Evolutionary conservation across 2,888 invertebrate genomes (phyloP), one percentile per base, ranked within the genome.

Genomic region (Coleophora deauratella): DNA sequence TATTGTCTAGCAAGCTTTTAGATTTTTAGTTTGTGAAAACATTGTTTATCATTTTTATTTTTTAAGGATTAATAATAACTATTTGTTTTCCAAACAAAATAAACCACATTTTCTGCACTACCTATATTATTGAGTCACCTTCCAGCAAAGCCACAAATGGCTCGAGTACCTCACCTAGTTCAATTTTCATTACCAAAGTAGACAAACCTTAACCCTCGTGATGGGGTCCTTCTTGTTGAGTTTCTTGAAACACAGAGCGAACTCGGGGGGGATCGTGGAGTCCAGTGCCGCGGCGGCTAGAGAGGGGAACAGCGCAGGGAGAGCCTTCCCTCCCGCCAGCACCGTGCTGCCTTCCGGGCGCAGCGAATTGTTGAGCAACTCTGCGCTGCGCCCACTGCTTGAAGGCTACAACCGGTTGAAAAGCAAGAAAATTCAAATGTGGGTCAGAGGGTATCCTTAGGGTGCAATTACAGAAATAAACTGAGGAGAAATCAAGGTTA

Each of bases 201-300:
- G n/a, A 21, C 21, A 21, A 50, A 94, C 96, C 88, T 97, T 98
- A 31, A 92, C 88, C 75, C 95, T 96, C 3, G 98, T 98, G 2
- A 93, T 91, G 0, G 93, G 89, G 85, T 97, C 97, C 66, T 95
- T 96, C 68, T 98, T 98, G 41, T 90, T 90, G 72, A 97, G 91
- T 73, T 96, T 97, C 54, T 95, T 93, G 42, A 97, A 80, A 37
- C 93, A 91, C 37, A 97, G 72, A 51, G 93, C 91, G 59, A 94
- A 92, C 62, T 92, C 92, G 1, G 91, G 84, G 61, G 91, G 91
- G 1, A 96, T 74, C 44, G 91, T 90, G n/a, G 90, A 74, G 40
- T 93, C 91, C 34, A 21, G 21, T 21, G 21, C 21, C 3, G 21
- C 21, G 6, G 21, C 21, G 3, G 58, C 75, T 42, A 65, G 68